Evolutionary conservation across 2,888 invertebrate species (phyloP), one percentile per base, ranked within the genome.

Genomic region (Scaptomyza polygonia): DNA sequence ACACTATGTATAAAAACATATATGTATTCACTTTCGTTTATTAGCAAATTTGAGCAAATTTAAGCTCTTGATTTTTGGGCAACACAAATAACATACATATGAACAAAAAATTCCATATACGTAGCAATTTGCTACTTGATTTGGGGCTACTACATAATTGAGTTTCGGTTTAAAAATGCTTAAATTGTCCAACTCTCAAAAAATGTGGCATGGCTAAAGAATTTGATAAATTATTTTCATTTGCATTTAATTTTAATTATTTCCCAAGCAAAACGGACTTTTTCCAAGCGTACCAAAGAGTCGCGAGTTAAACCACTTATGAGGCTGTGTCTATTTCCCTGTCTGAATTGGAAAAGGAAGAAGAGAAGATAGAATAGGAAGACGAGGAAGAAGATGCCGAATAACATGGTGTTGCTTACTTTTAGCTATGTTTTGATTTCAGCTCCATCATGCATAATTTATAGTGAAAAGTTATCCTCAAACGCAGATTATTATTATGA

Each of bases 41-140:
- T 40, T 16, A 27, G 27, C 12, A 34, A 7, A 48, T 32, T 32
- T 11, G 11, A 44, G 40, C 36, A 27, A 42, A 47, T 47, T 52
- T 25, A 25, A 53, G 34, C 40, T 32, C 11, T 70, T 56, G 76
- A 53, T 70, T 77, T 52, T 67, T 9, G 51, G 58, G 45, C 32
- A 40, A 32, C 48, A 25, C 53, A 57, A 72, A 57, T 54, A 5
- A 42, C 21, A 29, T 36, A 14, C 44, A 52, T 39, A 25, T 44
- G 27, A 21, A 21, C 29, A 11, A 8, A 47, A 49, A 12, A 18
- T 18, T 32, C 6, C 16, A 8, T 47, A n/a, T n/a, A n/a, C n/a
- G n/a, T 18, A 57, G 48, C 30, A 44, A 45, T 54, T 59, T 40
- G 49, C 39, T 71, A 64, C 61, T 77, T 67, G 67, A 59, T 79